These are phyloP conservation scores for Collichthys lucidus DNA, from an alignment of 2,113 vertebrate species.

Conservation along the genomic window DNA sequence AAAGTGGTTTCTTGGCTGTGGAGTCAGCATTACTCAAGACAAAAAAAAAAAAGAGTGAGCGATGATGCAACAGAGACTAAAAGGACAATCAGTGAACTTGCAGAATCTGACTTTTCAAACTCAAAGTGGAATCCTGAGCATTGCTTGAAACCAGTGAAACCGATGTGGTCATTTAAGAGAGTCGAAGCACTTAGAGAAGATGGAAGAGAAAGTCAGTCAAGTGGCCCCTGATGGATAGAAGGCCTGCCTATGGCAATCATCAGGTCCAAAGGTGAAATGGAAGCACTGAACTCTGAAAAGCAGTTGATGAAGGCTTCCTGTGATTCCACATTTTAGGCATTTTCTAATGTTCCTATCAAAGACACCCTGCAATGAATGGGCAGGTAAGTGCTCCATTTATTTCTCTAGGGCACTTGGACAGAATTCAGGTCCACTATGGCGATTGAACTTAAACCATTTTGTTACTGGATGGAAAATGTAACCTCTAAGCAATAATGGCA, in stretches of 20 bases:
- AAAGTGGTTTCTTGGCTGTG: constrained; percentile 13
- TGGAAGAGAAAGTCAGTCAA: constrained; percentile 45
- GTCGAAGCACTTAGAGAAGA: constrained; percentile 31
- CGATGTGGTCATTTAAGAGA: constrained; percentile 6
- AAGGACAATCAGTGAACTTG: constrained; percentile 12
- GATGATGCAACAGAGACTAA: constrained; percentile 16
- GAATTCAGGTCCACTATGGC: constrained; percentile 16
- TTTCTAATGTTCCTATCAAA: constrained; percentile 26
- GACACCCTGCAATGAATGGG: neutral
- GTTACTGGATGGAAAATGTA: neutral
- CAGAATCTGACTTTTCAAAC: constrained; percentile 26
- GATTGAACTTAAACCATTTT: constrained; percentile 15
- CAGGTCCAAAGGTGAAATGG: constrained; percentile 39
- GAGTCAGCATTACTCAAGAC: constrained; percentile 10
- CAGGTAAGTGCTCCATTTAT: constrained; percentile 22
- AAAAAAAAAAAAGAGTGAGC: constrained; percentile 6
- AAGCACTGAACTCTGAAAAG: constrained; percentile 39
- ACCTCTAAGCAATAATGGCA: neutral
- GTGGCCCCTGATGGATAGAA: constrained; percentile 21
- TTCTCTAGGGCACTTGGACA: constrained; percentile 21
- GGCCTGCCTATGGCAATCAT: constrained; percentile 21
- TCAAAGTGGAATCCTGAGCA: neutral
- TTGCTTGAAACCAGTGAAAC: constrained; percentile 26
- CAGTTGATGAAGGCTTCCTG: constrained; percentile 17
- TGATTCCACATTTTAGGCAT: constrained; percentile 28